phyloP scores from a whole-genome alignment of 1,140 invertebrate species.

The Agrypnia vestita region DNA sequence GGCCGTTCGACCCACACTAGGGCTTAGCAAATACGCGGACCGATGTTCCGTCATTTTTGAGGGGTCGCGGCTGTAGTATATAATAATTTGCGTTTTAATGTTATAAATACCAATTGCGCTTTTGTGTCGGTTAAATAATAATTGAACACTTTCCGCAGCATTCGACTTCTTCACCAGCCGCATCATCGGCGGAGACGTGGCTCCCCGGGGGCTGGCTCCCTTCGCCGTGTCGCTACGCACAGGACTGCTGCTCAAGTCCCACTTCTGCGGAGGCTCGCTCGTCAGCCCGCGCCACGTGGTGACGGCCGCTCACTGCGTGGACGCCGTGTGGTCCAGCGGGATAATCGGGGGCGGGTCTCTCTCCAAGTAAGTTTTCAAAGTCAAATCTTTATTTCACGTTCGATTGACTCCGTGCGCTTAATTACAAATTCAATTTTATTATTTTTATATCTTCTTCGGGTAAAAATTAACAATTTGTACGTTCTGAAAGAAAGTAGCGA shows the following conservation, averaged over 20 bases:
- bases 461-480: background rate
- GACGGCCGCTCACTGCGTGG: slow-evolving; percentile 73
- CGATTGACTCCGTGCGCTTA: too few species aligned
- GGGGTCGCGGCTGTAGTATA: too few species aligned
- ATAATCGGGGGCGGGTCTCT: slow-evolving; percentile 42
- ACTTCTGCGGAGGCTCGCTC: slow-evolving; percentile 73
- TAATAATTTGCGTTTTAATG: too few species aligned
- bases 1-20: too few species aligned
- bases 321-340: slow-evolving; percentile 50
- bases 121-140: too few species aligned
- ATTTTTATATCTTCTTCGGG: background rate
- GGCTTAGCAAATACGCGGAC: too few species aligned
- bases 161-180: slow-evolving; percentile 45
- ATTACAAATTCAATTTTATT: background rate
- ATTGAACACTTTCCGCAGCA: too few species aligned
- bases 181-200: slow-evolving; percentile 70
- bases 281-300: slow-evolving; percentile 68
- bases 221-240: slow-evolving; percentile 68
- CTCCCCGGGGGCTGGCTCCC: slow-evolving; percentile 66
- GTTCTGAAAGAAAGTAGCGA: background rate
- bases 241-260: slow-evolving; percentile 63
- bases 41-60: too few species aligned
- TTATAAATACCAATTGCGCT: too few species aligned
- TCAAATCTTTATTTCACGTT: too few species aligned
- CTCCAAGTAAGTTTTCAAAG: slow-evolving; percentile 13